These are phyloP conservation scores for Mormyrus iriodes DNA, from an alignment of 2,113 vertebrate species.

Conservation along the genomic window DNA sequence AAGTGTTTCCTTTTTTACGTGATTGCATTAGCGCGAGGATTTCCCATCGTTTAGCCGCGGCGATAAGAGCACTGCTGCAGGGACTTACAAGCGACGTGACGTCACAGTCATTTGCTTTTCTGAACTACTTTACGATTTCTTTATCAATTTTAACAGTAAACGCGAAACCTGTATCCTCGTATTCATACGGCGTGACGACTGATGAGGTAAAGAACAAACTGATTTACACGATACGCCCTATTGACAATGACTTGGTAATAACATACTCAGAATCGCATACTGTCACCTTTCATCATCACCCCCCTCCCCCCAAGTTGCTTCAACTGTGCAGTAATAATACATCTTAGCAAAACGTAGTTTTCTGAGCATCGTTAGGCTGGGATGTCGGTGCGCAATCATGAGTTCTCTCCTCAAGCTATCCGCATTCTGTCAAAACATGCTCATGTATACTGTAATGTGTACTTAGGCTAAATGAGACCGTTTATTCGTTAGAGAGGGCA, in stretches of 20 bases:
- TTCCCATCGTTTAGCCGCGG: conserved; percentile 3
- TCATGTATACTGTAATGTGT: background rate
- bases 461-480: background rate
- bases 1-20: background rate
- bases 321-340: background rate
- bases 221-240: background rate
- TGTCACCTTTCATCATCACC: background rate
- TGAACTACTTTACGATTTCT: conserved; percentile 7
- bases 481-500: background rate
- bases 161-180: background rate
- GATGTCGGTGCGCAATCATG: background rate
- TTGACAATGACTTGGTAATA: conserved; percentile 1
- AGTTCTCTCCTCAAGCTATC: background rate
- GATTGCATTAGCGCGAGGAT: conserved; percentile 15
- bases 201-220: background rate
- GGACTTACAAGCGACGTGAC: conserved; percentile 15
- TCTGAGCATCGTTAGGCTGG: conserved; percentile 1
- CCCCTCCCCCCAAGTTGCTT: background rate
- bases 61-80: background rate
- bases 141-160: background rate
- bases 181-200: background rate
- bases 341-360: conserved; percentile 5
- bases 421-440: background rate
- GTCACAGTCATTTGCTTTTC: background rate
- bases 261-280: background rate